A percentile compares a stretch with the other conserved stretches of the same genome.
Conservation (phyloP, 2,797 vertebrate genomes). For the Tympanoctomys barrerae region DNA sequence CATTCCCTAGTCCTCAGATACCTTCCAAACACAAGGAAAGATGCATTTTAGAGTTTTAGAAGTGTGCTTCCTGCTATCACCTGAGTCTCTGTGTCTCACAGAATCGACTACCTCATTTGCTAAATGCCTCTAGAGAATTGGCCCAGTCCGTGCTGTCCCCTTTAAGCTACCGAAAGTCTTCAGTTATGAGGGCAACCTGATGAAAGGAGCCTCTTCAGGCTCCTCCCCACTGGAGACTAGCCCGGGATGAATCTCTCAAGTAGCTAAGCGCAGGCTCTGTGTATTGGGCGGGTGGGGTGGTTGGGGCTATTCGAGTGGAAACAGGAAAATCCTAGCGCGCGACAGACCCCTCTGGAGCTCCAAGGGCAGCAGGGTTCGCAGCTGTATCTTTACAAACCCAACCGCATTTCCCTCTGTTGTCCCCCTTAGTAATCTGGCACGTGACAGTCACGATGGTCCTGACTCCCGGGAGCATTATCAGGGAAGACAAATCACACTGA, state of each 20-base stretch:
- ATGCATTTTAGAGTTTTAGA: constrained; percentile 71
- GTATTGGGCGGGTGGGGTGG: background rate
- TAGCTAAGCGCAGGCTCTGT: constrained; percentile 36
- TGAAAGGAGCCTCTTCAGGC: constrained; percentile 48
- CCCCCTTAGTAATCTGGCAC: constrained; percentile 89
- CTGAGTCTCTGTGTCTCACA: constrained; percentile 64
- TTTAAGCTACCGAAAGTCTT: constrained; percentile 70
- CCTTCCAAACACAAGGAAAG: constrained; percentile 61
- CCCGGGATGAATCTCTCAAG: constrained; percentile 66
- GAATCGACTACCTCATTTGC: constrained; percentile 75
- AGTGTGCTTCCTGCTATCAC: constrained; percentile 8
- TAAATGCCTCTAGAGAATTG: constrained; percentile 75
- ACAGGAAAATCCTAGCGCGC: constrained; percentile 84
- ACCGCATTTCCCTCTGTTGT: constrained; percentile 82
- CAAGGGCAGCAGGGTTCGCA: constrained; percentile 82
- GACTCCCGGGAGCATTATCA: constrained; percentile 83
- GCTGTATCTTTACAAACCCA: constrained; percentile 84
- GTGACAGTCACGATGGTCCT: constrained; percentile 85
- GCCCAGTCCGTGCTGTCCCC: constrained; percentile 59
- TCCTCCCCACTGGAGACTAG: constrained; percentile 3
- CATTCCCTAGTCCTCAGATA: constrained; percentile 55
- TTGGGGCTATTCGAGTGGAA: constrained; percentile 79
- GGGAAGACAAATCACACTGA: constrained; percentile 84
- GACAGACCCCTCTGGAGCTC: constrained; percentile 80
- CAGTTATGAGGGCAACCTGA: constrained; percentile 69